phyloP scores from a whole-genome alignment of 2,797 vertebrate species.

The Acanthis flammea region DNA sequence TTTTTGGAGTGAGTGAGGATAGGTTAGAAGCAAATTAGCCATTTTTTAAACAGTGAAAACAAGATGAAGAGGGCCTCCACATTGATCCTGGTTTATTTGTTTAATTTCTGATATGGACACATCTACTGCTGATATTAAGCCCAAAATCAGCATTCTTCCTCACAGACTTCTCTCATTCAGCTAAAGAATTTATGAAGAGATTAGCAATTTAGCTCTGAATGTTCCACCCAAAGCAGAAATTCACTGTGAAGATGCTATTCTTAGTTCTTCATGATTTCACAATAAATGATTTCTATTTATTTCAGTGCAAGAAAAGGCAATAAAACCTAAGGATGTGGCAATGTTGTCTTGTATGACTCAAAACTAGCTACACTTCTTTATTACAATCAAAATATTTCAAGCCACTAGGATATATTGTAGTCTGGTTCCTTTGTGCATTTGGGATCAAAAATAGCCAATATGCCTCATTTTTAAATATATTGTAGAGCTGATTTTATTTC shows the following conservation, averaged over 20 bases:
- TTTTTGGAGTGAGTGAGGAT: not conserved
- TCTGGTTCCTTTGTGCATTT: slow-evolving; percentile 18
- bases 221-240: not conserved
- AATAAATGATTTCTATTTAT: not conserved
- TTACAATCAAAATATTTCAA: slow-evolving; percentile 47
- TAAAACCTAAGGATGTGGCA: not conserved
- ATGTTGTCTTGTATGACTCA: not conserved
- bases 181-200: not conserved
- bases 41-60: not conserved
- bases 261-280: not conserved
- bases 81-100: not conserved
- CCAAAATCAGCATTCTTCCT: not conserved
- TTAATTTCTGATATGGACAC: not conserved
- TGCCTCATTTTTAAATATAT: slow-evolving; percentile 36
- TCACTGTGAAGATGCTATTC: not conserved
- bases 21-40: not conserved
- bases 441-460: slow-evolving; percentile 53
- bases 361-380: not conserved
- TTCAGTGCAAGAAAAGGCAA: not conserved
- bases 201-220: not conserved
- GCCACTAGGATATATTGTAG: slow-evolving; percentile 45
- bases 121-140: not conserved
- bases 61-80: not conserved
- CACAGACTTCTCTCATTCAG: not conserved
- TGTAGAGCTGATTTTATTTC: not conserved